A percentile compares a stretch with the other conserved stretches of the same genome.
phyloP scores from a whole-genome alignment of 1,140 invertebrate genomes.

The Drosophila watanabei region DNA sequence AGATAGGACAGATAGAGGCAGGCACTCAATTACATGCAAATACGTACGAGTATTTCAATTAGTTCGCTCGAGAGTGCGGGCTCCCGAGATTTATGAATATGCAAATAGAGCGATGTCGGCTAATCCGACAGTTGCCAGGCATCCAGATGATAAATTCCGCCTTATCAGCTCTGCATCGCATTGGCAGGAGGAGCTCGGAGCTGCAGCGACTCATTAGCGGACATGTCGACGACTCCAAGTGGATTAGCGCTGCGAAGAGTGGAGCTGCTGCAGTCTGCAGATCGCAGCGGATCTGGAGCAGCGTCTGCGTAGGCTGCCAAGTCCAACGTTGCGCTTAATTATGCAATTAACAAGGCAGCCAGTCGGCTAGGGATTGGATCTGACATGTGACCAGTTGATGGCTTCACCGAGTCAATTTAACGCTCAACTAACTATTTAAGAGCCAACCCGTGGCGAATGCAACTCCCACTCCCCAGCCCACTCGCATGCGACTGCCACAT shows the following conservation, averaged over 20 bases:
- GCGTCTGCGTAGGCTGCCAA: conserved; percentile 54
- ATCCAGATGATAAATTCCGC: conserved; percentile 58
- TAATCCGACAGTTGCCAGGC: conserved; percentile 53
- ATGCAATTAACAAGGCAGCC: conserved; percentile 70
- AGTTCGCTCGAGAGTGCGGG: conserved; percentile 29
- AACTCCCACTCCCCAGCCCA: conserved; percentile 25
- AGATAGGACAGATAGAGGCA: conserved; percentile 29
- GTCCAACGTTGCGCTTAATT: conserved; percentile 67
- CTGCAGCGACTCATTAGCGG: conserved; percentile 56
- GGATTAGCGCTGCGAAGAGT: conserved; percentile 11
- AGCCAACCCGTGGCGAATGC: conserved; percentile 29
- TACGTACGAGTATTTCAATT: conserved; percentile 55
- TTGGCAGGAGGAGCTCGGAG: conserved; percentile 13
- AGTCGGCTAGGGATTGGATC: conserved; percentile 53
- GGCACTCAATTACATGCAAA: conserved; percentile 64
- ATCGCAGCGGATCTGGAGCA: conserved; percentile 54
- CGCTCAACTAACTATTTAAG: conserved; percentile 75
- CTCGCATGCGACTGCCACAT: conserved; percentile 20
- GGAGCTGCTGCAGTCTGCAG: conserved; percentile 3
- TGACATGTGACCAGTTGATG: conserved; percentile 59
- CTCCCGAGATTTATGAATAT: conserved; percentile 68
- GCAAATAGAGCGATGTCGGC: conserved; percentile 65
- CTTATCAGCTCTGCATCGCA: conserved; percentile 51
- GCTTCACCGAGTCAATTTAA: conserved; percentile 73
- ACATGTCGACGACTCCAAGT: conserved; percentile 57